phyloP scores from a whole-genome alignment of 2,888 invertebrate species.

The Torymus tubicola region DNA sequence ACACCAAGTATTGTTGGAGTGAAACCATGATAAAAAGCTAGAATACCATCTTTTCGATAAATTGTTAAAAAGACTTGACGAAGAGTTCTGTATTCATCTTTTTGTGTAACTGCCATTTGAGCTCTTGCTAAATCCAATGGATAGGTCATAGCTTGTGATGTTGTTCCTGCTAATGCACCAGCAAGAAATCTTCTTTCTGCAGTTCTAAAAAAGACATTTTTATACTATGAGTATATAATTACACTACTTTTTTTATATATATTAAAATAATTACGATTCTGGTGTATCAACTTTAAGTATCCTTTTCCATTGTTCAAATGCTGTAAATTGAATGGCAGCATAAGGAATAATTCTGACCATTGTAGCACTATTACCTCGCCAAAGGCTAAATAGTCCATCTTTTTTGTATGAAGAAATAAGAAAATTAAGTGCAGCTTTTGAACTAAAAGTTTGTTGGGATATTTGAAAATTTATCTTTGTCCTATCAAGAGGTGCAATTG shows the following conservation, averaged over 20 bases:
- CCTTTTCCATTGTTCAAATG: slow-evolving; percentile 98
- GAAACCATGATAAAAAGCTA: slow-evolving; percentile 90
- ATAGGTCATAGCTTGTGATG: slow-evolving; percentile 96
- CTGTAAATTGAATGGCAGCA: slow-evolving; percentile 97
- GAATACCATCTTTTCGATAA: slow-evolving; percentile 86
- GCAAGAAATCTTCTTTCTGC: slow-evolving; percentile 84
- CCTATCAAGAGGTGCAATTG: slow-evolving; percentile 97
- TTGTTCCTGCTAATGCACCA: slow-evolving; percentile 96
- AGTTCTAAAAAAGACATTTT: slow-evolving; percentile 52
- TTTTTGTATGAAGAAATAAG: slow-evolving; percentile 82
- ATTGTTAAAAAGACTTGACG: slow-evolving; percentile 84
- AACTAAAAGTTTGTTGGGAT: slow-evolving; percentile 85
- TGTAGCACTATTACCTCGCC: slow-evolving; percentile 99
- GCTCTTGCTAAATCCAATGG: slow-evolving; percentile 98
- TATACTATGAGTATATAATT: slow-evolving; percentile 18
- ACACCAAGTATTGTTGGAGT: slow-evolving; percentile 94
- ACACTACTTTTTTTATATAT: slow-evolving; percentile 23
- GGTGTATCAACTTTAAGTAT: slow-evolving; percentile 84
- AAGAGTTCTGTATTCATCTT: slow-evolving; percentile 83
- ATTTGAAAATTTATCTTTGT: slow-evolving; percentile 99
- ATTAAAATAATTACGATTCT: slow-evolving; percentile 75
- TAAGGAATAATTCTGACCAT: slow-evolving; percentile 98
- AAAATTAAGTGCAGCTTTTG: slow-evolving; percentile 84
- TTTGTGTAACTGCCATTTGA: slow-evolving; percentile 95
- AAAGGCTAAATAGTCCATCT: slow-evolving; percentile 91